Percentiles rank a stretch among this genome's conserved stretches.
phyloP scores from a whole-genome alignment of 2,888 invertebrate species.

The Flexamia atlantica region DNA sequence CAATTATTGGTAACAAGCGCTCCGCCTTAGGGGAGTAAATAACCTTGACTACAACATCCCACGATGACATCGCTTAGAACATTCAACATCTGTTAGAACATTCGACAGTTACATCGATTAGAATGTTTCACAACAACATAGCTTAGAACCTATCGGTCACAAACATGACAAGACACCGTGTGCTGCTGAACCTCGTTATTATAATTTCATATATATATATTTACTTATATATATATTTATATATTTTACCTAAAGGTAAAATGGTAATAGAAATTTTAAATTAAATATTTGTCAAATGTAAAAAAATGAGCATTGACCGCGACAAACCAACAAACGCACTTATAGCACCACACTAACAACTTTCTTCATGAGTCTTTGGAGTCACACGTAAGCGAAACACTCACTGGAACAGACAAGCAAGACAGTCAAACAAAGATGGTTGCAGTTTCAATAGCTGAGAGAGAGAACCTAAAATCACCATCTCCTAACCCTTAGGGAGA shows the following conservation, averaged over 20 bases:
- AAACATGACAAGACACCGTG: conserved; percentile 44
- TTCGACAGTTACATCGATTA: conserved; percentile 2
- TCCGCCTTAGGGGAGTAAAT: conserved; percentile 30
- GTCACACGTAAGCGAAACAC: conserved; percentile 37
- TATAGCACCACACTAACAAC: conserved; percentile 52
- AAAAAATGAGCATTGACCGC: conserved; percentile 60
- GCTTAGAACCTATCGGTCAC: conserved; percentile 44
- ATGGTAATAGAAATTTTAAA: conserved; percentile 41
- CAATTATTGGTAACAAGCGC: conserved; percentile 35
- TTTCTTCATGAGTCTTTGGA: conserved; percentile 42
- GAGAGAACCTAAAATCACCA: too few relatives aligned
- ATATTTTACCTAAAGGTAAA: conserved; percentile 53
- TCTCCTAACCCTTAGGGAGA: too few relatives aligned
- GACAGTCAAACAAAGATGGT: background rate
- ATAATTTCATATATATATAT: conserved; percentile 42
- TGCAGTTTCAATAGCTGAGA: too few relatives aligned
- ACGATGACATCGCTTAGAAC: conserved; percentile 23
- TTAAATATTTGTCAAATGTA: conserved; percentile 59
- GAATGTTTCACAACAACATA: conserved; percentile 23
- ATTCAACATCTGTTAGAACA: conserved; percentile 2
- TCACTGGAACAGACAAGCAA: conserved; percentile 35
- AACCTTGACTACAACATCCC: conserved; percentile 19
- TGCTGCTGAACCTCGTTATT: conserved; percentile 29
- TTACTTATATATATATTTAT: conserved; percentile 48
- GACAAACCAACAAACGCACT: conserved; percentile 54